Percentiles rank a stretch among this genome's conserved stretches.
Conservation (phyloP, 30 jellyfish, hydroid and myxozoan species). For the Pseudorhiza aurosa region DNA sequence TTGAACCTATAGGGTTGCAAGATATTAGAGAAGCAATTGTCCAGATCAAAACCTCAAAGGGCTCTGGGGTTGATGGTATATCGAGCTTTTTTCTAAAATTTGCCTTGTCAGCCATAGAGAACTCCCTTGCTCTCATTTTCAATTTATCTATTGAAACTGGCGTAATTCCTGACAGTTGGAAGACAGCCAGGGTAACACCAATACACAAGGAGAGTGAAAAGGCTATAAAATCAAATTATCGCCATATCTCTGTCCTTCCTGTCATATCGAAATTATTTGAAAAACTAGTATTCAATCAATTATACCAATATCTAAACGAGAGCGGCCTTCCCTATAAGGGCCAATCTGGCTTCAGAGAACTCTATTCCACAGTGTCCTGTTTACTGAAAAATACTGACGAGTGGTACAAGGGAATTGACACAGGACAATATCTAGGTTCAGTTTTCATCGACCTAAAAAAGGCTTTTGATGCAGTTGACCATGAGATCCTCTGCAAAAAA, state of each 20-base stretch:
- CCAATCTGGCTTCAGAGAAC: constrained; percentile 29
- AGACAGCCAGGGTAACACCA: constrained; percentile 10
- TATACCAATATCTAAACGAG: constrained; percentile 26
- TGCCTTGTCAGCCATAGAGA: not conserved
- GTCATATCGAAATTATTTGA: constrained; percentile 38
- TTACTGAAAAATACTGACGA: constrained; percentile 29
- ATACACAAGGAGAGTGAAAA: constrained; percentile 17
- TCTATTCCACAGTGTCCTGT: constrained; percentile 24
- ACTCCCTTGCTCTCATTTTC: constrained; percentile 5
- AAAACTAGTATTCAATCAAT: constrained; percentile 16
- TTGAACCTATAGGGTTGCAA: not conserved
- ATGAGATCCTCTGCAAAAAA: constrained; percentile 6
- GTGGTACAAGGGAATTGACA: constrained; percentile 31
- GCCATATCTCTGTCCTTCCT: constrained; percentile 27
- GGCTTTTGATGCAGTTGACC: constrained; percentile 60
- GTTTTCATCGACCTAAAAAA: constrained; percentile 25
- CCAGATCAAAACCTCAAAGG: not conserved
- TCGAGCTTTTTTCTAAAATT: constrained; percentile 3
- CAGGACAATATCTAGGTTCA: not conserved
- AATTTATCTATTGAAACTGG: constrained; percentile 24
- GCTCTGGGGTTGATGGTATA: not conserved
- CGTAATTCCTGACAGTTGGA: not conserved
- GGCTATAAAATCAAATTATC: not conserved
- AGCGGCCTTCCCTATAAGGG: not conserved
- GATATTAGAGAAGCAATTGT: not conserved